A percentile compares a stretch with the other conserved stretches of the same genome.
These are phyloP conservation scores for Ceratosolen fusciceps DNA, from an alignment of 1,140 invertebrate genomes.

Conservation along the genomic window DNA sequence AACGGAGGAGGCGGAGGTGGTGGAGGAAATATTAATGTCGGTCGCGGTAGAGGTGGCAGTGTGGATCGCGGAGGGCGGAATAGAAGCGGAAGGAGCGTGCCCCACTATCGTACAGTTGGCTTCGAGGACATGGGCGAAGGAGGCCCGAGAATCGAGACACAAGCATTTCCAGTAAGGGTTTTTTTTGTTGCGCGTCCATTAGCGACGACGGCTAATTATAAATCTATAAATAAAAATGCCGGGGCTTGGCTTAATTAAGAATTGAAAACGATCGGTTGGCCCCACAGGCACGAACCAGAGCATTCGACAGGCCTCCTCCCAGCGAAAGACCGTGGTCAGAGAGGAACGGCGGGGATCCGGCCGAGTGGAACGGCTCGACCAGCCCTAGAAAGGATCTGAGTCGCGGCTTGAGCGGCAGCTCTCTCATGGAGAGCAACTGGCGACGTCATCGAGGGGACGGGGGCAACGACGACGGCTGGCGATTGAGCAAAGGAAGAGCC, in stretches of 20 bases:
- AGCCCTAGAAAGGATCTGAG: constrained; percentile 76
- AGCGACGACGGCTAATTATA: neutral
- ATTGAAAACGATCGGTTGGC: too few species aligned
- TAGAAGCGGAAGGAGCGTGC: constrained; percentile 73
- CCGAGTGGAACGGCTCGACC: constrained; percentile 75
- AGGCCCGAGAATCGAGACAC: constrained; percentile 63
- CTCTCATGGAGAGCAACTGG: constrained; percentile 77
- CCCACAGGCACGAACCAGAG: constrained; percentile 61
- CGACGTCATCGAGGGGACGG: constrained; percentile 72
- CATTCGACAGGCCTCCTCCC: constrained; percentile 69
- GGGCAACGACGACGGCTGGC: constrained; percentile 78
- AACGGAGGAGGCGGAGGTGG: constrained; percentile 67
- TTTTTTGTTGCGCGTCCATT: constrained; percentile 19
- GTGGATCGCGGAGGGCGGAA: constrained; percentile 72
- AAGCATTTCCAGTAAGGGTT: constrained; percentile 62
- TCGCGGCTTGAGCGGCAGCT: constrained; percentile 70
- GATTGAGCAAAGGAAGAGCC: constrained; percentile 58
- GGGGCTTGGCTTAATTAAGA: too few species aligned
- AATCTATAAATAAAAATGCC: constrained; percentile 32
- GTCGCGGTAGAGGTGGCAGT: constrained; percentile 75
- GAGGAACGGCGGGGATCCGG: constrained; percentile 74
- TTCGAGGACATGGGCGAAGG: constrained; percentile 72
- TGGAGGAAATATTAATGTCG: constrained; percentile 62
- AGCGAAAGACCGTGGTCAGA: constrained; percentile 75
- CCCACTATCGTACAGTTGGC: constrained; percentile 73